phyloP scores from a whole-genome alignment of 2,797 vertebrate genomes.

The Mus spretus region DNA sequence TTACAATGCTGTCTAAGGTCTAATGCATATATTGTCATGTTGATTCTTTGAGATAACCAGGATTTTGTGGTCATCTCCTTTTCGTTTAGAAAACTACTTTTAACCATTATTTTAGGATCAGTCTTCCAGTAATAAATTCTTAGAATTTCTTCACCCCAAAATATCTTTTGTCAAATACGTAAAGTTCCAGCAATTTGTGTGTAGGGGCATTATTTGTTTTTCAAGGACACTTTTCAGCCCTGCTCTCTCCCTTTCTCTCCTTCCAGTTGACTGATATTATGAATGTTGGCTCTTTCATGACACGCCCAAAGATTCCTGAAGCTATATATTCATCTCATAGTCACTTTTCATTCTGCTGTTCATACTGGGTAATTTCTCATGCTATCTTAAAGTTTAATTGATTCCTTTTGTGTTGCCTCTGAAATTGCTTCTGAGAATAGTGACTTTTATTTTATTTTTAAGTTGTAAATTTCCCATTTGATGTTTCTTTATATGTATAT shows the following conservation, averaged over 20 bases:
- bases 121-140: slow-evolving; percentile 2
- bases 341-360: slow-evolving; percentile 40
- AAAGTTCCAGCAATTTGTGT: background rate
- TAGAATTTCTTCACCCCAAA: slow-evolving; percentile 48
- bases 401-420: background rate
- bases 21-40: background rate
- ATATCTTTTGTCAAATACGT: slow-evolving; percentile 40
- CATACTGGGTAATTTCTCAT: slow-evolving; percentile 36
- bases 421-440: slow-evolving; percentile 12
- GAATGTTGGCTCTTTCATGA: slow-evolving; percentile 39
- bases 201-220: background rate
- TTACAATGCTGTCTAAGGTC: slow-evolving; percentile 22
- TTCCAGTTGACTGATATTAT: background rate
- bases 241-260: slow-evolving; percentile 5
- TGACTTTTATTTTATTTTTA: slow-evolving; percentile 55
- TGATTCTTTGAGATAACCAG: slow-evolving; percentile 33
- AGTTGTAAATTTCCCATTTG: slow-evolving; percentile 33
- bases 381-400: slow-evolving; percentile 5
- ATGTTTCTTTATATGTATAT: slow-evolving; percentile 33
- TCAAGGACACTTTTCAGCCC: background rate
- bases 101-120: slow-evolving; percentile 60
- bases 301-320: background rate
- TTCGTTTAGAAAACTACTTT: slow-evolving; percentile 56
- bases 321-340: background rate
- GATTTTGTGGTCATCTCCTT: slow-evolving; percentile 60